Evolutionary conservation across 2,797 vertebrate species (phyloP).

Genomic region (Anas bahamensis): DNA sequence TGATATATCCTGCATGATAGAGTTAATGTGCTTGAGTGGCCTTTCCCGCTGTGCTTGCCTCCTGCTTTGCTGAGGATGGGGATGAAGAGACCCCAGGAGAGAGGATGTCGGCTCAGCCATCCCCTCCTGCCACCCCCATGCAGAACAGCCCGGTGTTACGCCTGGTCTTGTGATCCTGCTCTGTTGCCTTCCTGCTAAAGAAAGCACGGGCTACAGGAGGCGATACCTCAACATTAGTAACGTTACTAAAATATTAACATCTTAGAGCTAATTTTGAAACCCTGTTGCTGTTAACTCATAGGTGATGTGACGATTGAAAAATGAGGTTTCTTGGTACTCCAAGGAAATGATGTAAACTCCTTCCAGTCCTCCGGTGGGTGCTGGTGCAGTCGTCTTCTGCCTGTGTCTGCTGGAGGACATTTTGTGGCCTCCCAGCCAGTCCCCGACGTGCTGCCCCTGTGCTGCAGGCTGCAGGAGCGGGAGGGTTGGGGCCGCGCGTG

Average conservation of each 20-base stretch:
- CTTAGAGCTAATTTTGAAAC: neutral
- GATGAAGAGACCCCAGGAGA: neutral
- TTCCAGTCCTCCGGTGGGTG: neutral
- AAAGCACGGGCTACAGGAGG: fast-evolving
- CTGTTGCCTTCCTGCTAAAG: neutral
- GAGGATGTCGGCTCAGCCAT: fast-evolving
- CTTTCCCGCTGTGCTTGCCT: fast-evolving
- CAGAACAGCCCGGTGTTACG: fast-evolving
- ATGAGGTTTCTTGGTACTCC: neutral
- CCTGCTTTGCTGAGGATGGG: neutral
- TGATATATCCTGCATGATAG: neutral
- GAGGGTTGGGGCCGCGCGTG: neutral
- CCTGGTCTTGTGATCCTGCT: neutral
- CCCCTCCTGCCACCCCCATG: neutral
- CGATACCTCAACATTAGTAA: neutral
- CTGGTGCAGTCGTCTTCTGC: neutral
- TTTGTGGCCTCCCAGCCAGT: neutral
- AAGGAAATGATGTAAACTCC: neutral
- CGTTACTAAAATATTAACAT: neutral
- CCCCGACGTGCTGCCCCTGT: neutral
- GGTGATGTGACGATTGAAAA: neutral
- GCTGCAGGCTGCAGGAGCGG: neutral
- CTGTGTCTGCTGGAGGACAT: neutral
- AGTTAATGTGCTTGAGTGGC: too few relatives aligned
- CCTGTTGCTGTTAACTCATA: neutral